Percentiles rank a stretch among this genome's conserved stretches.
phyloP scores from a whole-genome alignment of 2,113 vertebrate species.

The Mirza zaza region DNA sequence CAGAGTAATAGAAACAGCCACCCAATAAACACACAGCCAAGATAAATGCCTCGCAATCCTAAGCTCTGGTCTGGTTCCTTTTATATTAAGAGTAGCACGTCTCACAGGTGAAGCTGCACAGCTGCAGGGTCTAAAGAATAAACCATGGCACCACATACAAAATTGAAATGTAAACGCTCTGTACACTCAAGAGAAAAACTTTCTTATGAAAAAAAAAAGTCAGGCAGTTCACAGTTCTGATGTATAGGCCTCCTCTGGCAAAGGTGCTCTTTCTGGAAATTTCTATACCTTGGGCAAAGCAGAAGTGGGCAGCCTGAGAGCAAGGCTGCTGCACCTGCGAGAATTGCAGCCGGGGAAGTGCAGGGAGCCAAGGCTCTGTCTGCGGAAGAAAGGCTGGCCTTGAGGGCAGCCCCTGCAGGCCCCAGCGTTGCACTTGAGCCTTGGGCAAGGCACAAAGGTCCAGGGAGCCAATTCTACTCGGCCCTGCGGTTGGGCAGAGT shows the following conservation, averaged over 20 bases:
- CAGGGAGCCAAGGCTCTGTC: neutral
- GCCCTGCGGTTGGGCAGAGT: neutral
- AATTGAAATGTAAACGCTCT: neutral
- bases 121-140: neutral
- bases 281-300: neutral
- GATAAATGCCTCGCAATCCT: neutral
- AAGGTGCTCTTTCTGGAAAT: neutral
- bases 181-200: neutral
- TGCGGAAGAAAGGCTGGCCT: neutral
- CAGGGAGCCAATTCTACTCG: neutral
- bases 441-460: neutral
- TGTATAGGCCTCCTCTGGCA: neutral
- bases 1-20: neutral
- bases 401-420: neutral
- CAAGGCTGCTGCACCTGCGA: rapidly evolving
- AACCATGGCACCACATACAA: neutral
- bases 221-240: neutral
- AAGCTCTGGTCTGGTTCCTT: neutral
- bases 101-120: neutral
- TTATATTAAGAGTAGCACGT: neutral
- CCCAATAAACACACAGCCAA: neutral
- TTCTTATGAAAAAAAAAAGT: neutral
- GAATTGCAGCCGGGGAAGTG: neutral
- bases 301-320: neutral
- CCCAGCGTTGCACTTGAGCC: neutral